phyloP scores from a whole-genome alignment of 2,888 invertebrate genomes.

The Andrena camellia region DNA sequence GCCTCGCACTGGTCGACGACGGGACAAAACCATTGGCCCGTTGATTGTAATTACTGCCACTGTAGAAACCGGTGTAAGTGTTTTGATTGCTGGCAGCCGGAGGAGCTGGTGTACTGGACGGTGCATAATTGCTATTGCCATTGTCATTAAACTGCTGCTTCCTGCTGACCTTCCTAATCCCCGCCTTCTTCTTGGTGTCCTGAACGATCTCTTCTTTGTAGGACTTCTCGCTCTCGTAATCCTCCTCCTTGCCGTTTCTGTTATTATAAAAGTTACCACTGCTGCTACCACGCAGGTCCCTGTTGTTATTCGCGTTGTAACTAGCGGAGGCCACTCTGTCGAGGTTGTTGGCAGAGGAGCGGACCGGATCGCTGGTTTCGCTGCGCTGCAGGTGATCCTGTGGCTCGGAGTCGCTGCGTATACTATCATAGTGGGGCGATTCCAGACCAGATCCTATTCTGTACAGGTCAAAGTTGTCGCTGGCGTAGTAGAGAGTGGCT shows the following conservation, averaged over 20 bases:
- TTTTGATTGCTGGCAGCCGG: conserved; percentile 56
- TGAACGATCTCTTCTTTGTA: conserved; percentile 86
- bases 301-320: conserved; percentile 80
- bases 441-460: conserved; percentile 90
- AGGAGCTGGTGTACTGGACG: conserved; percentile 71
- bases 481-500: conserved; percentile 91
- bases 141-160: conserved; percentile 76
- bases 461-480: conserved; percentile 95
- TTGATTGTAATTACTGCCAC: conserved; percentile 68
- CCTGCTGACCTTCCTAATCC: conserved; percentile 78
- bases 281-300: conserved; percentile 78
- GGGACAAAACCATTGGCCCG: conserved; percentile 58
- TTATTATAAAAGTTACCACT: conserved; percentile 81
- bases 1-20: conserved; percentile 62
- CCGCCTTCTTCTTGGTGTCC: conserved; percentile 76
- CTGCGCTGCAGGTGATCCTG: conserved; percentile 83
- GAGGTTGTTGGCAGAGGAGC: conserved; percentile 80
- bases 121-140: conserved; percentile 65
- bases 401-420: conserved; percentile 82
- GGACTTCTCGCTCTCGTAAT: conserved; percentile 85
- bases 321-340: conserved; percentile 78
- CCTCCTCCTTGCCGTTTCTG: conserved; percentile 86
- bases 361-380: conserved; percentile 85
- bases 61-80: conserved; percentile 69
- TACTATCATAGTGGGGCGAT: conserved; percentile 81